Evolutionary conservation across 64 coral and sea anemone species (phyloP).

Genomic region (Dendrophyllia cribrosa): DNA sequence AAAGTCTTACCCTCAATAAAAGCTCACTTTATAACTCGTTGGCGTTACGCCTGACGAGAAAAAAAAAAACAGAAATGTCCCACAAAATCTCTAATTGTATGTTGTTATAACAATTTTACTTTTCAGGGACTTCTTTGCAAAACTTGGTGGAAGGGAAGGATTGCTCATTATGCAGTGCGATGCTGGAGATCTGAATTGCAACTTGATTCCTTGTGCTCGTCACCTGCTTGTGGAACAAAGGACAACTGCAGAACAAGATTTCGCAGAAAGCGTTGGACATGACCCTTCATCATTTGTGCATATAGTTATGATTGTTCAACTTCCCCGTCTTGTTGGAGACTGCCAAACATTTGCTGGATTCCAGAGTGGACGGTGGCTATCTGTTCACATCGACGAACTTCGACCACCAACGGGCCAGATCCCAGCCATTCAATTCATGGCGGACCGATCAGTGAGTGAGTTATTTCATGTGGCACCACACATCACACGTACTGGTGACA

Average conservation of each 20-base stretch:
- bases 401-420: conserved; percentile 70
- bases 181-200: conserved; percentile 80
- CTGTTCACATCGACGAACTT: conserved; percentile 80
- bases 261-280: conserved; percentile 36
- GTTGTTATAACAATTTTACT: background rate
- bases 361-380: conserved; percentile 76
- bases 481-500: conserved; percentile 11
- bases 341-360: conserved; percentile 81
- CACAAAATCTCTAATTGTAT: background rate
- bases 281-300: conserved; percentile 10
- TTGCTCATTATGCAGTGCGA: conserved; percentile 85
- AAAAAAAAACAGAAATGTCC: too few species aligned
- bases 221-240: conserved; percentile 77
- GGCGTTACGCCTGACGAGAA: too few species aligned
- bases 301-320: conserved; percentile 64
- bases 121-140: conserved; percentile 53
- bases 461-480: conserved; percentile 54
- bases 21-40: too few species aligned
- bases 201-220: conserved; percentile 73
- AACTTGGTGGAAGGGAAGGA: conserved; percentile 51
- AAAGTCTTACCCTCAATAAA: too few species aligned
- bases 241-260: conserved; percentile 45
- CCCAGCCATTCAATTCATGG: conserved; percentile 63
- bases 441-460: conserved; percentile 72
- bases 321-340: conserved; percentile 72